Evolutionary conservation across 2,113 vertebrate genomes (phyloP), one percentile per base, ranked within the genome.

Genomic region (Sinocyclocheilus anshuiensis): DNA sequence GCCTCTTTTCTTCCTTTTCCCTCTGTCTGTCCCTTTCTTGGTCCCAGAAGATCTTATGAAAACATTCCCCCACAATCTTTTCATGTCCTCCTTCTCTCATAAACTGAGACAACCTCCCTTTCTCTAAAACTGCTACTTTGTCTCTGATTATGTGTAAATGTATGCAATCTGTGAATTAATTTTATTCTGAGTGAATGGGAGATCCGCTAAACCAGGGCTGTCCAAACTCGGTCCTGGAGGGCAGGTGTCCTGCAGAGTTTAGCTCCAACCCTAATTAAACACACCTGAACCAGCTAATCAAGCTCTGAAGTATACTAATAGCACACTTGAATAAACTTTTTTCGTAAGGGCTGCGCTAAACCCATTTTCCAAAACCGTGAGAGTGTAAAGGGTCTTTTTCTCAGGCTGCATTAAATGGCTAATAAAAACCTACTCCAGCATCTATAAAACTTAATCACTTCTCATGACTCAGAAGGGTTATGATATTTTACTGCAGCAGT

Each of bases 21-120:
- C 4, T 16, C 8, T 71, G 24, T 63, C 33, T 36, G 18, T 82
- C 26, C 65, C 24, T 78, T 36, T 59, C 39, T 20, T 39, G 36
- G 61, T 84, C 45, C 50, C 59, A 11, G 57, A 83, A 74, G 33
- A 76, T 65, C 48, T 26, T 67, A 67, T 18, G 26, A 82, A 83
- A 83, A 78, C 80, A 69, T 83, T 65, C 53, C 84, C 22, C 45
- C 10, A 48, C 11, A 48, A 12, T 12, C 45, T 48, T 45, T 45
- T 10, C 20, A 48, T 69, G 61, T 45, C 42, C 45, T 24, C 53
- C 18, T 84, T 22, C 26, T 55, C 24, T 48, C 33, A 18, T 50
- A 22, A 55, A 53, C 42, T 5, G 26, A 79, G 16, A 57, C 65
- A 13, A 45, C 65, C 18, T 39, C 9, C 13, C 20, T 36, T 53